Conservation (phyloP, 2,113 vertebrate species). For the Pipra filicauda region DNA sequence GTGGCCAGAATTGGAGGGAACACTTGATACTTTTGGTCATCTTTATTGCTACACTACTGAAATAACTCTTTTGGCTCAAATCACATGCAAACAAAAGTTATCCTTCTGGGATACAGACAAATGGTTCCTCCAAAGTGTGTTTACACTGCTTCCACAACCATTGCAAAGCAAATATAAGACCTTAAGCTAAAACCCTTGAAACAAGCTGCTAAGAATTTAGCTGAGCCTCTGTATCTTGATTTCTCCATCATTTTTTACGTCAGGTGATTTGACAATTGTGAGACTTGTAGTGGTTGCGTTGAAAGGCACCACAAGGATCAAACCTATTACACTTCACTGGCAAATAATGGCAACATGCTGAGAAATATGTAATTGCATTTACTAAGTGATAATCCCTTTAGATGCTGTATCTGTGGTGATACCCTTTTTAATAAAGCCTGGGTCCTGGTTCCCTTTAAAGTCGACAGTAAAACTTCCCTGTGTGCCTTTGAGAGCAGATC, state of each 20-base stretch:
- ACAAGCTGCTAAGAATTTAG: background rate
- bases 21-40: background rate
- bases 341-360: constrained; percentile 5
- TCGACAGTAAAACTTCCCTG: background rate
- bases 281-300: background rate
- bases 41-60: background rate
- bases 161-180: background rate
- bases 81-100: background rate
- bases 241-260: background rate
- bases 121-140: background rate
- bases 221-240: background rate
- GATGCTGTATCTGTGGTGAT: background rate
- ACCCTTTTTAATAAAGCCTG: background rate
- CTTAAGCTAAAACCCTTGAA: background rate
- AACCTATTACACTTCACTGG: background rate
- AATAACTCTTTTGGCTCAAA: background rate
- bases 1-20: background rate
- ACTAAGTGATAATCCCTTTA: constrained; percentile 10
- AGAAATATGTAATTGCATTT: constrained; percentile 35
- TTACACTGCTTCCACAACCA: background rate
- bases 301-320: background rate
- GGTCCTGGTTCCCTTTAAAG: background rate
- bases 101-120: background rate
- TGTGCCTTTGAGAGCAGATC: background rate
- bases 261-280: background rate